Conservation (phyloP, 2,113 vertebrate species). For the Nanorana parkeri region DNA sequence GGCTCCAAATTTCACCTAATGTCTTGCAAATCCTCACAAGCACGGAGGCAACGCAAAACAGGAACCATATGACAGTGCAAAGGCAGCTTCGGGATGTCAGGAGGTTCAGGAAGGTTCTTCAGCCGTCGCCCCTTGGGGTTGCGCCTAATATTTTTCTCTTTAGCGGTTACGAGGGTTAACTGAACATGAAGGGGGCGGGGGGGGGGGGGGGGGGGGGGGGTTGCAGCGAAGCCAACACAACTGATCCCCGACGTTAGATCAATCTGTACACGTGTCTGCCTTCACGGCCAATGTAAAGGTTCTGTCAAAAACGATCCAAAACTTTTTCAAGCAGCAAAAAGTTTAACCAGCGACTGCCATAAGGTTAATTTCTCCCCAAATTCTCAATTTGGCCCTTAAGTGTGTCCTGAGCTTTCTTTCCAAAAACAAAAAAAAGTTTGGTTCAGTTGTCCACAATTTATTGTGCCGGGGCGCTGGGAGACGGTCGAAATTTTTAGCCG, state of each 20-base stretch:
- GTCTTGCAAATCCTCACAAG: background rate
- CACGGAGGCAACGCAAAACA: background rate
- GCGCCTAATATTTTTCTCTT: slow-evolving; percentile 1
- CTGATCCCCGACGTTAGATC: background rate
- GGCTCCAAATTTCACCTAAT: background rate
- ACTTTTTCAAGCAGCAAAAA: too few relatives aligned
- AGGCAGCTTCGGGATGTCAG: background rate
- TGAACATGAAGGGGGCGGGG: too few relatives aligned
- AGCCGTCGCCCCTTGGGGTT: background rate
- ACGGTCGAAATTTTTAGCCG: too few relatives aligned
- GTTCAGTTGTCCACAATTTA: too few relatives aligned
- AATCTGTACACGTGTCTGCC: slow-evolving; percentile 26
- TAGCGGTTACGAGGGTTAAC: slow-evolving; percentile 14
- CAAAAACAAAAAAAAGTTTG: too few relatives aligned
- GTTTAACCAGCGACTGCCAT: too few relatives aligned
- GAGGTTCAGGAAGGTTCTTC: background rate
- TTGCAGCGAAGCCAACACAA: background rate
- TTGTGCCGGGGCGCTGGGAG: too few relatives aligned
- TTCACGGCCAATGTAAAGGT: background rate
- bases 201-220: too few relatives aligned
- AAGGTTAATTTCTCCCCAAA: too few relatives aligned
- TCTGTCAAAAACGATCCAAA: too few relatives aligned
- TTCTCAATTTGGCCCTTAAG: too few relatives aligned
- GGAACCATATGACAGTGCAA: background rate
- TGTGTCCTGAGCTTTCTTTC: too few relatives aligned